Evolutionary conservation across 2,797 vertebrate genomes (phyloP), one percentile per base, ranked within the genome.

Genomic region (Cryptoblepharus egeriae): DNA sequence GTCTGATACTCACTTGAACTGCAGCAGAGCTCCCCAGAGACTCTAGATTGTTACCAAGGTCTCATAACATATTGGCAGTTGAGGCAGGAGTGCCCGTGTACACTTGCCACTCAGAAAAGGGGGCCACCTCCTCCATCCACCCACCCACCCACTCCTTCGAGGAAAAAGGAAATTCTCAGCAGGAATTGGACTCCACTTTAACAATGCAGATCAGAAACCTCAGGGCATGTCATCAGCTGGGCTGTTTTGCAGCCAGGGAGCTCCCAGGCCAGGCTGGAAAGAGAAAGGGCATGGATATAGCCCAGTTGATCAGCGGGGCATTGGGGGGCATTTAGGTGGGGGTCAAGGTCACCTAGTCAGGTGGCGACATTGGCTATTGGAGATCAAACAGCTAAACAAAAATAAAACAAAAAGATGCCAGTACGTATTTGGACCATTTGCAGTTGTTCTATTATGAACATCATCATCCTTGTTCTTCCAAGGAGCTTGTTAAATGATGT

Each of bases 61-160:
- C 97, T 97, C 97, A 96, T 97, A 97, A 99, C 98, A 97, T 98
- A 98, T 98, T 98, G 98, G 98, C 98, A 98, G 97, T 97, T 98
- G 97, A 98, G 97, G 97, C 94, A 97, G 97, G 95, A 97, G 96
- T 95, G 97, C 97, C 97, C 97, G 84, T 97, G 97, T 97, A 96
- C 96, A 97, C 97, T 98, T 98, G 97, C 97, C 98, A 98, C 96
- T 99, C 98, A 98, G 94, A 92, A 94, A 93, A 92, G 85, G 88
- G 95, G 95, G 95, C 94, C 91, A 95, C 94, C 94, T 93, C 90
- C 93, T 92, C n/a, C n/a, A n/a, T n/a, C n/a, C n/a, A n/a, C 93
- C 92, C 90, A 85, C 94, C 86, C 89, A 88, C 81, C 85, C 93
- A 9, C 92, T 81, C 79, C 88, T 90, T 82, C 32, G 0, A 92